Evolutionary conservation across 2,113 vertebrate species (phyloP), one percentile per base, ranked within the genome.

Genomic region (Nesoenas mayeri): DNA sequence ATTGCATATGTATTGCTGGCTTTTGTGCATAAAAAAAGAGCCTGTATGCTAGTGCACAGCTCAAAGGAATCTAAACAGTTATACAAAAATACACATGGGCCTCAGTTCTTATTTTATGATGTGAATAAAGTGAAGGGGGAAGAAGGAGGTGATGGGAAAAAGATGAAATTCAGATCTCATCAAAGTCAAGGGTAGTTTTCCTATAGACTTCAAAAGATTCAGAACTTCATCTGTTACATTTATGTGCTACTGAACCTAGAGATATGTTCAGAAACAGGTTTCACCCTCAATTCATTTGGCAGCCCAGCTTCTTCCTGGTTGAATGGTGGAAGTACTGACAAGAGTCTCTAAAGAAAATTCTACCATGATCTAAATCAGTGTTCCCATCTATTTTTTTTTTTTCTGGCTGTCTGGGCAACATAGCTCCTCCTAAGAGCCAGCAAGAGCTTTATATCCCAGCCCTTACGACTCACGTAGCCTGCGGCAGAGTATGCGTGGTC

Each of bases 191-290:
- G 20, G 66, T 79, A 94, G 70, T 92, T 95, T 96, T 96, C 91
- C 66, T 93, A 48, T 29, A 93, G 65, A 92, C 88, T 94, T 96
- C 96, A 97, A 97, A 96, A 93, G 90, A 84, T 48, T 81, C 57
- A 91, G 69, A 84, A 78, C 50, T 89, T 87, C 40, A 42, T 65
- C 69, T 89, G 44, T 89, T 96, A 60, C 66, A 66, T 87, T 89
- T 84, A 82, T 70, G 86, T 82, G 79, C 79, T 92, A 81, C 88
- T 85, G 88, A 96, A 95, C 77, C n/a, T 1, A 0, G 60, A 93
- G 73, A 92, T 79, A 75, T 6, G n/a, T 66, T 95, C 92, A 93
- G 86, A 92, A 96, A 81, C 86, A 92, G 40, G 93, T 91, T 96
- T 93, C 80, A 93, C 57, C 83, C 85, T 91, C 83, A 89, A 91